Conservation (phyloP, 2,888 invertebrate species). For the Anaspis maculata region DNA sequence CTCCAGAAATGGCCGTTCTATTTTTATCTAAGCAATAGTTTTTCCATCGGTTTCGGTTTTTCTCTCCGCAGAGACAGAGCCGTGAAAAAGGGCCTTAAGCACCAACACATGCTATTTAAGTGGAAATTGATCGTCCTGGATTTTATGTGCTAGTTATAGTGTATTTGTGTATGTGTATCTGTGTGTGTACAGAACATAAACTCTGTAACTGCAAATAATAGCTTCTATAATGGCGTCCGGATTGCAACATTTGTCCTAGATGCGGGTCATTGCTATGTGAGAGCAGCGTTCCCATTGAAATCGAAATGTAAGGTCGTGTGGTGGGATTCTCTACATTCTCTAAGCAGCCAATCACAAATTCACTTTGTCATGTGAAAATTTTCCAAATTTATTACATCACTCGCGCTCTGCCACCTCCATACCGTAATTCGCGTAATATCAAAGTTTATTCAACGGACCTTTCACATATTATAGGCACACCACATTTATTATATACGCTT, state of each 20-base stretch:
- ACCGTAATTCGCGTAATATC: too few relatives aligned
- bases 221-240: slow-evolving; percentile 28
- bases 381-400: slow-evolving; percentile 14
- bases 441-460: too few relatives aligned
- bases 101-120: slow-evolving; percentile 10
- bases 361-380: slow-evolving; percentile 11
- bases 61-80: too few relatives aligned
- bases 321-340: slow-evolving; percentile 29
- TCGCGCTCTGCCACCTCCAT: too few relatives aligned
- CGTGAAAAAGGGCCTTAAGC: slow-evolving; percentile 5
- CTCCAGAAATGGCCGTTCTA: too few relatives aligned
- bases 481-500: too few relatives aligned
- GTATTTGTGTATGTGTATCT: too few relatives aligned
- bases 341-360: slow-evolving; percentile 14
- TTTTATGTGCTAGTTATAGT: too few relatives aligned
- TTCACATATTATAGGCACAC: too few relatives aligned
- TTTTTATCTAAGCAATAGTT: too few relatives aligned
- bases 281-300: slow-evolving; percentile 41
- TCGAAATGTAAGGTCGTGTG: slow-evolving; percentile 41
- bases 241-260: slow-evolving; percentile 43
- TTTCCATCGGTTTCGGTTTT: too few relatives aligned
- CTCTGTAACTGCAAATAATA: slow-evolving; percentile 24
- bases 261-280: slow-evolving; percentile 44
- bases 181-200: slow-evolving; percentile 24
- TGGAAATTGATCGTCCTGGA: slow-evolving; percentile 15